These are phyloP conservation scores for Drosophila ambigua DNA, from an alignment of 1,140 invertebrate species.

Conservation along the genomic window DNA sequence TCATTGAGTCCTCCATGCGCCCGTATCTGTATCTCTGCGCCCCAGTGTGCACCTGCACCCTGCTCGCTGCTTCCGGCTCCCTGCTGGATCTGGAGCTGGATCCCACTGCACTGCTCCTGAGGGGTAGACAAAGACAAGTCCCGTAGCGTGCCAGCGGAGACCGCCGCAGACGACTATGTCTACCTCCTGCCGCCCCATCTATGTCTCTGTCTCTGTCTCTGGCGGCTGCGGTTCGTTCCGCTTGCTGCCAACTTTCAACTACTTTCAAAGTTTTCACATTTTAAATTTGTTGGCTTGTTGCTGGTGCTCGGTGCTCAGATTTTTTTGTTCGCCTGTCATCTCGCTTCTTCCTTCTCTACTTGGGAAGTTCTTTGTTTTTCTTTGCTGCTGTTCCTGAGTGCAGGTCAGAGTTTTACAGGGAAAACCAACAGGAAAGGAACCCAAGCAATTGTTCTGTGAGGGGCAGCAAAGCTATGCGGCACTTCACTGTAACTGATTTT, in stretches of 20 bases:
- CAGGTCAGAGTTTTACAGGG: conserved; percentile 9
- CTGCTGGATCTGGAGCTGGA: background rate
- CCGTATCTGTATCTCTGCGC: conserved; percentile 49
- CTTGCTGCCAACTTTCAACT: conserved; percentile 62
- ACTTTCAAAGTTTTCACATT: conserved; percentile 73
- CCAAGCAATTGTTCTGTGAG: background rate
- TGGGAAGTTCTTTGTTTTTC: conserved; percentile 42
- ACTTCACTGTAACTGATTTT: no score
- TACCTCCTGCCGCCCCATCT: conserved; percentile 28
- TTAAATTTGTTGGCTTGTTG: conserved; percentile 75
- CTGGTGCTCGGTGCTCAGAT: conserved; percentile 28
- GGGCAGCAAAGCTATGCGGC: no score
- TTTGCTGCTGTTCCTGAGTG: conserved; percentile 26
- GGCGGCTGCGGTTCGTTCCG: conserved; percentile 66
- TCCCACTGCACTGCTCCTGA: background rate
- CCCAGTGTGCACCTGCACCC: conserved; percentile 61
- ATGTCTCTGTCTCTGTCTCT: conserved; percentile 28
- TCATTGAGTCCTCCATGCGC: conserved; percentile 55
- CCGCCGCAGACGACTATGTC: background rate
- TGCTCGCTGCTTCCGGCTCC: background rate
- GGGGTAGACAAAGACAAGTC: conserved; percentile 55
- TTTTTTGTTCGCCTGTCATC: conserved; percentile 27
- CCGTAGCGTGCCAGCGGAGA: no score
- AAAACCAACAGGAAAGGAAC: background rate
- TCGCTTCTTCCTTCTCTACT: conserved; percentile 6